Percentiles rank a stretch among this genome's conserved stretches.
Conservation (phyloP, 2,113 vertebrate species). For the Xenotilapia flavipinnis region DNA sequence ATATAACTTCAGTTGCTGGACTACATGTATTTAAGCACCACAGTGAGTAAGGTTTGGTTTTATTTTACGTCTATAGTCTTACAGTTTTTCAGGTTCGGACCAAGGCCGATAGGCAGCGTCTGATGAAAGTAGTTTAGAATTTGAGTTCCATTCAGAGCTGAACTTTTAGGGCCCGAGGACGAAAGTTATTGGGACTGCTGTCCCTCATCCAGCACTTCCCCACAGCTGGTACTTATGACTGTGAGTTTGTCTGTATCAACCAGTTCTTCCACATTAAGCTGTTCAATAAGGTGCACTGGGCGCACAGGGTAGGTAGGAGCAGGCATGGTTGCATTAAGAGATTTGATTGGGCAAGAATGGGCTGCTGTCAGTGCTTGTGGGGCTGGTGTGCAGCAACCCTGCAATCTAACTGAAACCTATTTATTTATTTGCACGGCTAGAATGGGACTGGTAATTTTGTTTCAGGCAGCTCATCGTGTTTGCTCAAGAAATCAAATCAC, state of each 20-base stretch:
- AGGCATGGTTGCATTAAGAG: not conserved
- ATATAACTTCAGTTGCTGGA: not conserved
- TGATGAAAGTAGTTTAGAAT: not conserved
- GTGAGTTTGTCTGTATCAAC: not conserved
- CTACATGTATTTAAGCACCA: not conserved
- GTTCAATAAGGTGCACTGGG: not conserved
- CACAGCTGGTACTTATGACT: not conserved
- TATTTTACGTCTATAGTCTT: not conserved
- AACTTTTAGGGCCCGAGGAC: not conserved
- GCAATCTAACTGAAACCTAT: not conserved
- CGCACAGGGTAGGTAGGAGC: not conserved
- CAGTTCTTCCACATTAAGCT: not conserved
- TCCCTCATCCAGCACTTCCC: not conserved
- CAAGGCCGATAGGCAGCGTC: not conserved
- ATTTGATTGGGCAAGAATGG: not conserved
- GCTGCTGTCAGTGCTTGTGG: not conserved
- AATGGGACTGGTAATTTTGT: not conserved
- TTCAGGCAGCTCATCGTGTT: not conserved
- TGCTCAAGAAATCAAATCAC: not conserved
- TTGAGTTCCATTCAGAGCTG: not conserved
- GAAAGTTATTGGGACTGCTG: not conserved
- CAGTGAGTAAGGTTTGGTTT: not conserved
- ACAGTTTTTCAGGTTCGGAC: not conserved
- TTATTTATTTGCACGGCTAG: not conserved
- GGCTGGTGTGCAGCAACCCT: not conserved